Base-by-base conservation (phyloP, 1,140 invertebrate species). In the Drosophila mojavensis region DNA sequence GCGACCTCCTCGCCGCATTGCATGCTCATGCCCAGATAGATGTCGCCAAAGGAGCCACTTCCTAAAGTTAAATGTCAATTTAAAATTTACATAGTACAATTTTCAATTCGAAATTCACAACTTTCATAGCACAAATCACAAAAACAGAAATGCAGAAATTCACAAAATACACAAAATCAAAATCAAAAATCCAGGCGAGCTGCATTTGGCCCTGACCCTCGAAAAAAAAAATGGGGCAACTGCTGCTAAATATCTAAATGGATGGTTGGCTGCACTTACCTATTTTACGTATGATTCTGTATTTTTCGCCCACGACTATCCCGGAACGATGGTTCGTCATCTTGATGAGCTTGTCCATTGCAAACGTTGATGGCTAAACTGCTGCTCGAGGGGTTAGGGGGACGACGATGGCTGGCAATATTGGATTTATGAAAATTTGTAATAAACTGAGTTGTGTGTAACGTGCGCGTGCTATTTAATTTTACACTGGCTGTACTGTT, bases 41-140 rank as follows among this genome's bases (percentile, higher is more conserved):
- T 99, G 93, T 99, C 98, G 92, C 99, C 99, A 93, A 99, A 99
- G 4, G 98, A 99, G 78, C 99, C 99, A 93, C 97, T 98, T 4
- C 92, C 92, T 92, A 17, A 48, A 60, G 13, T 4, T 15, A 30
- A 60, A 20, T 33, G 3, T 24, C 20, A 9, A 33, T 0, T 33
- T 33, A 9, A 33, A 33, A 33, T 33, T 33, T 30, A 6, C 6
- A 30, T 30, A 5, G 0, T 45, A 24, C n/a, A 55, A 9, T 33
- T 33, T 33, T 9, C 33, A 33, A 33, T 33, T 33, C 1, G 33
- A 5, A 33, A 10, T 9, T 7, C 33, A 33, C 33, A 33, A 33
- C 7, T 7, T 2, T 33, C 33, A 33, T 2, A 9, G 6, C 28
- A n/a, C 51, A 17, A 5, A 53, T 6, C n/a, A 13, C 5, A 45